phyloP scores from a whole-genome alignment of 2,113 vertebrate species.

The Marmota flaviventris region DNA sequence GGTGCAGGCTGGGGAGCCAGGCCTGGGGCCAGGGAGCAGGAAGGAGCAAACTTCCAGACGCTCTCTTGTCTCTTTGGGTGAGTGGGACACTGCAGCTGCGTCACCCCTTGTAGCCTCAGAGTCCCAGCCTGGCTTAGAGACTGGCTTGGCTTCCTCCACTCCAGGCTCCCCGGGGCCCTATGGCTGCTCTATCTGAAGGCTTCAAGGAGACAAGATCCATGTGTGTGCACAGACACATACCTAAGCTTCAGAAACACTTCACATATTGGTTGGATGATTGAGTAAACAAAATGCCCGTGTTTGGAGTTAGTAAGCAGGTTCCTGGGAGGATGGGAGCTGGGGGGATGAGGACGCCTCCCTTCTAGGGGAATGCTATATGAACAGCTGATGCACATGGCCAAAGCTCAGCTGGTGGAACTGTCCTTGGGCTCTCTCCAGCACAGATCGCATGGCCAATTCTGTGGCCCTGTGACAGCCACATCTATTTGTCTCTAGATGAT shows the following conservation, averaged over 20 bases:
- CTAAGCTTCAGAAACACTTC: no score
- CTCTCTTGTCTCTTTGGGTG: background rate
- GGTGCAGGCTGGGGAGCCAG: rapidly evolving
- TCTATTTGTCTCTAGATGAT: background rate
- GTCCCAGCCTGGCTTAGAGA: background rate
- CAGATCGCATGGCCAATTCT: no score
- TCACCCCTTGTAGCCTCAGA: background rate
- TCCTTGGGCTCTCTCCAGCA: no score
- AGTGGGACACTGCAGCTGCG: background rate
- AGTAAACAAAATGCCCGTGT: no score
- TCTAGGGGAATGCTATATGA: background rate
- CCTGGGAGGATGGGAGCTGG: no score
- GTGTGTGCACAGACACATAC: no score
- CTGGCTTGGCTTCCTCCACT: background rate
- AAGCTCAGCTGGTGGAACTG: background rate
- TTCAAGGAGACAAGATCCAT: rapidly evolving
- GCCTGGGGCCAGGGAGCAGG: rapidly evolving
- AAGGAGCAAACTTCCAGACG: background rate
- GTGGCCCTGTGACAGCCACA: background rate
- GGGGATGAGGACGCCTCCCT: background rate
- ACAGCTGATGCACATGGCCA: rapidly evolving
- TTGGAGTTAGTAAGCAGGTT: background rate
- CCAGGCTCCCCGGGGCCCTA: background rate
- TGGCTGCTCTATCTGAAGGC: background rate
- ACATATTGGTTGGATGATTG: background rate